Base-by-base conservation (phyloP, 2,888 invertebrate genomes). In the Pasiphila rectangulata region DNA sequence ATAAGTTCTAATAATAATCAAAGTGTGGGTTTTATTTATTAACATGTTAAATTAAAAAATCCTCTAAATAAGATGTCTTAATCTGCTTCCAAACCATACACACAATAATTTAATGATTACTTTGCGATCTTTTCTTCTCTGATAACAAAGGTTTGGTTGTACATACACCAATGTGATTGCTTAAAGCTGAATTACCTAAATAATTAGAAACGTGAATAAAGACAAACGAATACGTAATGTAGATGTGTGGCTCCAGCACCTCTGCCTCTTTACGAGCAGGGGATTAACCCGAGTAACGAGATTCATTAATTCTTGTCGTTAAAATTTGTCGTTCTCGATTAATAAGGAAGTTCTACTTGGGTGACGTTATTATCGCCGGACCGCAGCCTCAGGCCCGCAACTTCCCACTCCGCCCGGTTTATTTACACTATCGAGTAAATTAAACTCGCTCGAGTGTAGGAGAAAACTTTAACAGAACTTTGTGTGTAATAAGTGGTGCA, bases 251-350 rank as follows among this genome's bases (percentile, higher is more conserved):
- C 77, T 72, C 73, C 74, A 72, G 71, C 79, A 81, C 82, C 85
- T 82, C 82, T 79, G 82, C 83, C 79, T 81, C 83, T 89, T 88
- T 88, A 89, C 89, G 89, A 87, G 75, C 82, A 72, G 70, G 81
- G 85, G 88, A 89, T 89, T 89, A 89, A 89, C 89, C 89, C 89
- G 73, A 85, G 87, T 89, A 89, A 89, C 87, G 89, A 89, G 89
- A 89, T 88, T 88, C 89, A 89, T 89, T 89, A 89, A 89, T 89
- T 89, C 88, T 87, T 89, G 89, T 89, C 89, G 89, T 89, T 89
- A 89, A 89, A 89, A 89, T 89, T 89, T 89, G 89, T 89, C 88
- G 89, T 89, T 86, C 87, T 85, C 89, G 86, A 89, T 89, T 89
- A 89, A 89, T 89, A 89, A 89, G 87, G 86, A 86, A 81, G 83